Conservation (phyloP, 2,113 vertebrate genomes). For the Myiagra hebetior region DNA sequence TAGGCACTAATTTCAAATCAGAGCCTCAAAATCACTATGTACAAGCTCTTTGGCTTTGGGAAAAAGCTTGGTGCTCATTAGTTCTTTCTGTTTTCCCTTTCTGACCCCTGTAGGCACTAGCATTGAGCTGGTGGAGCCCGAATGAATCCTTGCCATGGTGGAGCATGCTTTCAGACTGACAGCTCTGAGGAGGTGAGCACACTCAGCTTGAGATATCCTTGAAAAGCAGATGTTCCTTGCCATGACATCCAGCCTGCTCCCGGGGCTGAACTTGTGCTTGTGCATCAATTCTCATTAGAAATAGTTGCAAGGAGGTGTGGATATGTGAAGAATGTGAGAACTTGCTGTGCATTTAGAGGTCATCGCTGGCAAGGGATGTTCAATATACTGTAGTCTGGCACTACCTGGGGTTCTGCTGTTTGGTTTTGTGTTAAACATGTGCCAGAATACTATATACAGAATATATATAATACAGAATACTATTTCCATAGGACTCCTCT, state of each 20-base stretch:
- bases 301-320: neutral
- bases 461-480: too few relatives aligned
- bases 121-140: neutral
- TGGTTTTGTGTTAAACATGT: neutral
- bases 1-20: neutral
- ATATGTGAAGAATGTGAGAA: neutral
- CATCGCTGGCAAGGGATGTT: neutral
- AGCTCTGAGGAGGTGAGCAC: neutral
- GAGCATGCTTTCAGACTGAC: neutral
- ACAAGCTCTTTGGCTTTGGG: neutral
- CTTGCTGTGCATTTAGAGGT: neutral
- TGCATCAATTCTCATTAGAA: neutral
- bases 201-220: neutral
- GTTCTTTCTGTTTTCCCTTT: neutral
- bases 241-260: neutral
- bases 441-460: neutral
- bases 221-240: neutral
- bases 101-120: neutral
- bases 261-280: neutral
- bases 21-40: neutral
- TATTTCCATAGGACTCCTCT: neutral
- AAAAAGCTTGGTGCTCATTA: neutral
- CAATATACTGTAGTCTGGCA: neutral
- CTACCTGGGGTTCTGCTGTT: neutral
- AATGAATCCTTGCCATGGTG: neutral